phyloP scores from a whole-genome alignment of 2,113 vertebrate species.

The Morone chrysops region DNA sequence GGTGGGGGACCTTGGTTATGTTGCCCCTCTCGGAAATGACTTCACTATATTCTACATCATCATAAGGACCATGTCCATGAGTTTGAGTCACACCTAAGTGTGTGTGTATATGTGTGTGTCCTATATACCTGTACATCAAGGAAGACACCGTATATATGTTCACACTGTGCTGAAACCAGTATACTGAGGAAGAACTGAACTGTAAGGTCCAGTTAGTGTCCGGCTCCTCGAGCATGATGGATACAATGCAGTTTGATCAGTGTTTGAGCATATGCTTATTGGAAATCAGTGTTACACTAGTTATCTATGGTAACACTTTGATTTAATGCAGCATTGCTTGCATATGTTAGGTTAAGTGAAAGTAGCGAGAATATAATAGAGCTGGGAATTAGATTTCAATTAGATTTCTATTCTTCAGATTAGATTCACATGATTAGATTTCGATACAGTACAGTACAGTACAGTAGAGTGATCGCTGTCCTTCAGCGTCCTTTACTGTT shows the following conservation, averaged over 20 bases:
- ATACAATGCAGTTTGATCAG: neutral
- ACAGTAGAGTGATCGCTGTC: neutral
- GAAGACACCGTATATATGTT: neutral
- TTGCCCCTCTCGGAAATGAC: neutral
- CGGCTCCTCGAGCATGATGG: neutral
- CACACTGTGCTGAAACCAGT: neutral
- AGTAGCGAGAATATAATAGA: neutral
- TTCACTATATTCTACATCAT: neutral
- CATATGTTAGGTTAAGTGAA: neutral
- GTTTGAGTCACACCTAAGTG: neutral
- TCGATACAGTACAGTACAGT: neutral
- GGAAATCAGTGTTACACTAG: neutral
- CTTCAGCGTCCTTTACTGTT: constrained; percentile 7
- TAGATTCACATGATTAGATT: constrained; percentile 5
- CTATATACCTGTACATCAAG: neutral
- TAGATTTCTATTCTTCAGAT: neutral
- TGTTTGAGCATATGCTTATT: neutral
- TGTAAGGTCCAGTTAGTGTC: neutral
- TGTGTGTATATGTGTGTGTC: neutral
- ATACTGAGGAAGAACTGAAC: neutral
- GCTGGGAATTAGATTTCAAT: neutral
- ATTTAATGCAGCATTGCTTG: neutral
- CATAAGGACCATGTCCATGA: neutral
- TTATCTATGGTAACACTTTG: neutral
- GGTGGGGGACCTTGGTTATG: neutral